Base-by-base conservation (phyloP, 2,797 vertebrate species). In the Acanthopagrus latus region DNA sequence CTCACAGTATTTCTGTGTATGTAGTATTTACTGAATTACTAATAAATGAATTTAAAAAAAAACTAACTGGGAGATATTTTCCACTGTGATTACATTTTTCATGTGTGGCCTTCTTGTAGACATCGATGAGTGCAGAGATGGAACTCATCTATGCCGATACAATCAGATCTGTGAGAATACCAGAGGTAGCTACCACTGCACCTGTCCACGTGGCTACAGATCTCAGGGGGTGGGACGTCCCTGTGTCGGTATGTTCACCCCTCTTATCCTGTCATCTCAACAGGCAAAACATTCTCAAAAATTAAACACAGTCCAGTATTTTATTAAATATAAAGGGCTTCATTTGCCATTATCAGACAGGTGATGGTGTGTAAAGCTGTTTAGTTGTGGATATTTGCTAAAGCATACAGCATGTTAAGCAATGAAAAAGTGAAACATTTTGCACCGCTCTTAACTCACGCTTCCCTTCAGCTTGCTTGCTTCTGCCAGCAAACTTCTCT, bases 121-220 rank as follows among this genome's bases (percentile, higher is more conserved):
- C 87, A 94, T 99, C 1, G 95, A 99, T 58, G 98, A 99, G 86
- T 99, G 98, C 94, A 95, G 82, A 87, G 97, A 97, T 3, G 97
- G 97, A 12, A 97, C 94, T 23, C 98, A 99, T 89, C 97, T 96
- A 75, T 99, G 98, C 94, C 94, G 95, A 88, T 97, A 97, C 82
- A 99, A 99, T 89, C 98, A 99, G 94, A 95, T 97, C 56, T 99
- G 98, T 74, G 97, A 99, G 94, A 99, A 99, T 81, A 97, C 94
- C 1, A 92, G 93, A 74, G 97, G 98, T 63, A 98, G 97, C 92
- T 97, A 99, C 94, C 96, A 95, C n/a, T 99, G 98, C 47, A 94
- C 95, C 17, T 99, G 98, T 75, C 97, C 97, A 0, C 88, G 96
- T 20, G 98, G 98, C 0, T 97, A 96, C 92, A 96, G 97, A 27